Base-by-base conservation (phyloP, 2,888 invertebrate species). In the Heterodera filipjevi region DNA sequence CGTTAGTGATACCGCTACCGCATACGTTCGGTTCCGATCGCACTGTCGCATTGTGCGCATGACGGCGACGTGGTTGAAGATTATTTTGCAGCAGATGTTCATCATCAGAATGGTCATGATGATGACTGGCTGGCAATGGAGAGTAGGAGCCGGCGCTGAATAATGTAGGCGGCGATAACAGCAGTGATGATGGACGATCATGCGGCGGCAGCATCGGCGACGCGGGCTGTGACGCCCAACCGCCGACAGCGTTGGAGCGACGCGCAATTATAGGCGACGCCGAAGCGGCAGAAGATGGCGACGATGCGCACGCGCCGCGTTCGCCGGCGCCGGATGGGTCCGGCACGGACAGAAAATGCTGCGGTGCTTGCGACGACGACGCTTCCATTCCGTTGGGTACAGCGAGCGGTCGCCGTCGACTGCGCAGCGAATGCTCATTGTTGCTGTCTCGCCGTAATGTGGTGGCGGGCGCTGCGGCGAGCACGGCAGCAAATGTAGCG, bases 401-500 rank as follows among this genome's bases (percentile, higher is more conserved):
- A 22, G 76, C 66, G 22, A 33, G 49, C 10, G 76, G 49, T 22
- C 66, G 70, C 70, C 44, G 70, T 27, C 32, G 59, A 33, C 35
- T 70, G 68, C 30, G 35, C 39, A 16, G 30, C 64, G 27, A 72
- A 30, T 33, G 33, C 16, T 72, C 64, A n/a, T 30, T 75, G 66
- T 22, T 39, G 32, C n/a, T 46, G 39, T 33, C 49, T 19, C 68
- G 66, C 44, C 39, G 39, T 12, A 39, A 12, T 12, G 27, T 64
- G 16, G 44, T 32, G 46, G 77, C 44, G 35, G 77, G 66, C 19
- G 76, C 79, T 8, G 78, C 44, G 22, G 79, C 77, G 33, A 71
- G 70, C 59, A 66, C 71, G 30, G 79, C 66, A 16, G 73, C 74
- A n/a, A 53, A n/a, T 74, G 79, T 80, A 33, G 79, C 66, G 32